These are phyloP conservation scores for Galemys pyrenaicus DNA, from an alignment of 2,113 vertebrate genomes.

Conservation along the genomic window DNA sequence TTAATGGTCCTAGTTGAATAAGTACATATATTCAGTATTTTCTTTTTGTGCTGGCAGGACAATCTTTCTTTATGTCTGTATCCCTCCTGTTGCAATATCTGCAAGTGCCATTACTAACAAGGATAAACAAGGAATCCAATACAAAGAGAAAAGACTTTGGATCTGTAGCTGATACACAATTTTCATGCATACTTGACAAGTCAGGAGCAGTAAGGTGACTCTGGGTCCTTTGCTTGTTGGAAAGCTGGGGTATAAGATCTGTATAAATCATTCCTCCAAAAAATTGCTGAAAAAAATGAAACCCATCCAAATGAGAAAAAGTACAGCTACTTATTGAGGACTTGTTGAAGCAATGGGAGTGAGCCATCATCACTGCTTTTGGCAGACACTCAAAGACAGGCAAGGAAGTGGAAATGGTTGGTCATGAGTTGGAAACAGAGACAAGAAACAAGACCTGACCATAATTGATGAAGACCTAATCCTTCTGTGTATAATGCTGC, in stretches of 20 bases:
- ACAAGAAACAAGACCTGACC: background rate
- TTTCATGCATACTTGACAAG: background rate
- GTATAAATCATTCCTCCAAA: background rate
- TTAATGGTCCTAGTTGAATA: background rate
- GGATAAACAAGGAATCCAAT: background rate
- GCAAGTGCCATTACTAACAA: background rate
- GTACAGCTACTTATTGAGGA: background rate
- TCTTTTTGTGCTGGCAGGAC: background rate
- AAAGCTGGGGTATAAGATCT: background rate
- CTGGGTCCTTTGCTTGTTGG: background rate
- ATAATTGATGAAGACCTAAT: accelerated
- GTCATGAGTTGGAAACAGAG: background rate
- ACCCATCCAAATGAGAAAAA: background rate
- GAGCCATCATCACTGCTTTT: background rate
- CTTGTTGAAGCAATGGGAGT: background rate
- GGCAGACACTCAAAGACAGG: background rate
- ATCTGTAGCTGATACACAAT: background rate
- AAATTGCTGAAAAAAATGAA: background rate
- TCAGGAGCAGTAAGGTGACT: too few relatives aligned
- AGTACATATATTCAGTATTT: too few relatives aligned
- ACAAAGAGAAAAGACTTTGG: background rate
- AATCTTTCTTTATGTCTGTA: background rate
- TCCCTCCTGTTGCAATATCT: background rate
- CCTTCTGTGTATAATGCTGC: background rate
- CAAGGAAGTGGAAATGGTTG: background rate